Percentiles rank a stretch among this genome's conserved stretches.
Evolutionary conservation across 1,140 invertebrate genomes (phyloP).

Genomic region (Sycophaga agraensis): DNA sequence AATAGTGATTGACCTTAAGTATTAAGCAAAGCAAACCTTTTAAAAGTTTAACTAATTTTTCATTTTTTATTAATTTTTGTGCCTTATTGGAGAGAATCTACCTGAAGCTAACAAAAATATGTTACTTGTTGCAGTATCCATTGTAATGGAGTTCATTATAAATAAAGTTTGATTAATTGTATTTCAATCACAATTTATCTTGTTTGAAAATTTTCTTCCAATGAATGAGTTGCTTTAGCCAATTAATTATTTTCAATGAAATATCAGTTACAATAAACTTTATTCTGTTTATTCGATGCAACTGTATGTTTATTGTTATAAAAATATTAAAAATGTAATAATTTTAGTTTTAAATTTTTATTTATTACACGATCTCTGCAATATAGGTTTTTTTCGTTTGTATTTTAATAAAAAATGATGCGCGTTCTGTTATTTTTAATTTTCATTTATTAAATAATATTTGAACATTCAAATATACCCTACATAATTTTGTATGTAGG

Average conservation of each 20-base stretch:
- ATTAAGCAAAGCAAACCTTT: conserved; percentile 11
- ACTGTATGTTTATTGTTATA: background rate
- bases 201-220: conserved; percentile 5
- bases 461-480: conserved; percentile 34
- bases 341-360: background rate
- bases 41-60: conserved; percentile 8
- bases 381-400: background rate
- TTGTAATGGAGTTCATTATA: conserved; percentile 20
- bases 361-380: background rate
- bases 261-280: background rate
- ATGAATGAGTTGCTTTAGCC: background rate
- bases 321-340: background rate
- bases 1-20: conserved; percentile 7
- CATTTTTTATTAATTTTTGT: conserved; percentile 17
- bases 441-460: conserved; percentile 35
- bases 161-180: conserved; percentile 21
- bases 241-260: background rate
- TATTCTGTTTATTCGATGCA: background rate
- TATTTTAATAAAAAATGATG: conserved; percentile 10
- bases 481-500: conserved; percentile 25
- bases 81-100: conserved; percentile 15
- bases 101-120: conserved; percentile 1
- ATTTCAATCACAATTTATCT: conserved; percentile 18
- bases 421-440: conserved; percentile 23
- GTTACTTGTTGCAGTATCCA: conserved; percentile 21